Base-by-base conservation (phyloP, 2,888 invertebrate genomes). In the Argyresthia albistria region DNA sequence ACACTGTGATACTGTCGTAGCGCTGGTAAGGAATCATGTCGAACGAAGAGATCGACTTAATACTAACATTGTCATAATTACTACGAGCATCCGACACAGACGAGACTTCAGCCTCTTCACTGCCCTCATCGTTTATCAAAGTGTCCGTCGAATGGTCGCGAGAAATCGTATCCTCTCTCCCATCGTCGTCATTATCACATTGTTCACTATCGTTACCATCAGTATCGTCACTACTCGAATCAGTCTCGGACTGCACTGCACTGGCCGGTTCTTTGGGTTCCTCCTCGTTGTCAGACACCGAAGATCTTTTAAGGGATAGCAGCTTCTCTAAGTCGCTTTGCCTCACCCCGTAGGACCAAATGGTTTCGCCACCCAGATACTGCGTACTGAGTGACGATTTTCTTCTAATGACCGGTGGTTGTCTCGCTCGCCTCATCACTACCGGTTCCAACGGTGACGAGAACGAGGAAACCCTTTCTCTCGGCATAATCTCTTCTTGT, bases 11-110 rank as follows among this genome's bases (percentile, higher is more conserved):
- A 66, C 84, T 84, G 64, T 87, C 87, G 64, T 87, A 84, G 64
- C 80, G 83, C 64, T 84, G 84, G 64, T 84, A 84, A 39, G 86
- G 87, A 58, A 84, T 80, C 86, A 84, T 84, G 62, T 88, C 87
- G 54, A 87, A 77, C 10, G 87, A 87, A 11, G 87, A 87, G 65
- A 87, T 79, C 6, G 86, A 87, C 59, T 86, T 84, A 68, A 86
- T 84, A 68, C 87, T 87, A 76, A 86, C 75, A 78, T 86, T 87
- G 66, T 87, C 86, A 69, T 77, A 84, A 69, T 84, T 83, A 67
- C 72, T 75, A 65, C 73, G 80, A 60, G 69, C 77, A 61, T 73
- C 80, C 60, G 76, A 80, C 58, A 70, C 78, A 64, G 72, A 77
- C 14, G 80, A 83, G 53, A 63, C 69, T 37, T 70, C 62, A 53